Percentiles rank a stretch among this genome's conserved stretches.
phyloP scores from a whole-genome alignment of 2,797 vertebrate genomes.

The Acropternis orthonyx region DNA sequence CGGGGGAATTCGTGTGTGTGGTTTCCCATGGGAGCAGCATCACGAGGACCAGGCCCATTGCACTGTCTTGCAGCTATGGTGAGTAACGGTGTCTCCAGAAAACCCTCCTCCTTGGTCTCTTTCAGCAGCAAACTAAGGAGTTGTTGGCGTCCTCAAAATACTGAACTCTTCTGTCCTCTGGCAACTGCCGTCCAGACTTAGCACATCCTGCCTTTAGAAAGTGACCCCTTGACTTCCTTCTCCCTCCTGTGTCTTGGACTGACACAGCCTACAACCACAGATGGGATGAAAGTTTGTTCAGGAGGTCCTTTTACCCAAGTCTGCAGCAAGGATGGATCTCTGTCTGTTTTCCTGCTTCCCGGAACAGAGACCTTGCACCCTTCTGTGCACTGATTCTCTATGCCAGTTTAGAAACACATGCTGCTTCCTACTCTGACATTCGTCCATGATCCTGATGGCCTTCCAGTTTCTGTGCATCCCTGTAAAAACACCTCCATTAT shows the following conservation, averaged over 20 bases:
- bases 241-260: neutral
- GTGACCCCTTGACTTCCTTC: neutral
- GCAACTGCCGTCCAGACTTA: neutral
- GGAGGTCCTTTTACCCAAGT: neutral
- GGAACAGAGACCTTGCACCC: neutral
- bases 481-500: neutral
- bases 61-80: conserved; percentile 45
- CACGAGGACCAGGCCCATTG: neutral
- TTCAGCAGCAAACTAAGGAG: neutral
- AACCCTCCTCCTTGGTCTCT: neutral
- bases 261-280: neutral
- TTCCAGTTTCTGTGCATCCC: neutral
- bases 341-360: neutral
- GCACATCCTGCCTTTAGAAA: neutral
- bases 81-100: neutral
- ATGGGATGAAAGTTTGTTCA: neutral
- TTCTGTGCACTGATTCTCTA: neutral
- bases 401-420: neutral
- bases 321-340: neutral
- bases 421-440: neutral
- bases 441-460: neutral
- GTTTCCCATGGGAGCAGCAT: neutral
- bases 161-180: neutral
- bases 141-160: neutral
- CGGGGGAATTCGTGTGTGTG: conserved; percentile 30